Conservation (phyloP, 2,797 vertebrate genomes). For the Sebastes minor region DNA sequence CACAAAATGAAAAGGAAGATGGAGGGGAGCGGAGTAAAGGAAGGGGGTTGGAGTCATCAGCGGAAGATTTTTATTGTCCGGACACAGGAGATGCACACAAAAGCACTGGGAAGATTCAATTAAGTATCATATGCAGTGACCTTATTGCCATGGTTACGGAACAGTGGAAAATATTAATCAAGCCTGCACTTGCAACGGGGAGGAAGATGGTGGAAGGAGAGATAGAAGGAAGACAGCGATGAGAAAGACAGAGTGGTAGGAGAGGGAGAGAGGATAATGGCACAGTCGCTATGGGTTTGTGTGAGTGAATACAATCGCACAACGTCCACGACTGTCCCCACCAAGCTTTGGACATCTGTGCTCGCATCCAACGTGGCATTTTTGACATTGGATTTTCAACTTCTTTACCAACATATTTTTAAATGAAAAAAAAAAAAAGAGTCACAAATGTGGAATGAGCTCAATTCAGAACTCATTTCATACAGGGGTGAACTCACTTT, state of each 20-base stretch:
- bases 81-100: constrained; percentile 95
- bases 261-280: constrained; percentile 48
- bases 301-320: constrained; percentile 55
- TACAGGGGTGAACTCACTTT: constrained; percentile 67
- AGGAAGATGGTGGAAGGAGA: constrained; percentile 75
- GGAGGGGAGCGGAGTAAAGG: constrained; percentile 69
- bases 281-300: constrained; percentile 15
- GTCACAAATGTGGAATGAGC: constrained; percentile 58
- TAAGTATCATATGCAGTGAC: constrained; percentile 99
- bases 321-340: constrained; percentile 33
- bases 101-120: constrained; percentile 99
- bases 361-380: constrained; percentile 47
- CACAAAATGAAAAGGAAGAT: constrained; percentile 79
- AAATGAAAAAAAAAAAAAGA: constrained; percentile 14
- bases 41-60: constrained; percentile 82
- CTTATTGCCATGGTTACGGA: constrained; percentile 99
- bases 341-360: constrained; percentile 39
- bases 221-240: constrained; percentile 62
- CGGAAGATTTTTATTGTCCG: constrained; percentile 92
- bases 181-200: constrained; percentile 83
- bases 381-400: constrained; percentile 45
- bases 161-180: constrained; percentile 99
- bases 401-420: constrained; percentile 28
- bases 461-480: constrained; percentile 70
- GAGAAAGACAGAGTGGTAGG: constrained; percentile 57